Evolutionary conservation across 1,140 invertebrate genomes (phyloP).

Genomic region (Tribolium castaneum): DNA sequence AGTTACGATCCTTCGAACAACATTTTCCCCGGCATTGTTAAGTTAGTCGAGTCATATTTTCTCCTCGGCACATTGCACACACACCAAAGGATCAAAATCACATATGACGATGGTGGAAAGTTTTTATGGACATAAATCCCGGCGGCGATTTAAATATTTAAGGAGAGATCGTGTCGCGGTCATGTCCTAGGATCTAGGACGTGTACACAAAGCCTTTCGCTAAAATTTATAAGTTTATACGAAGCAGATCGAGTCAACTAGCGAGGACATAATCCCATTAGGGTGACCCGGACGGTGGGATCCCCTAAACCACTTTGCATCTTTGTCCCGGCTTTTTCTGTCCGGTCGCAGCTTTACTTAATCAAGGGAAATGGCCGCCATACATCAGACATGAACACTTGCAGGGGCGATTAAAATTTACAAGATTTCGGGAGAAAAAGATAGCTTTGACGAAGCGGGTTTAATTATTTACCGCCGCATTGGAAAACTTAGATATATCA

Average conservation of each 20-base stretch:
- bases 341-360: conserved; percentile 53
- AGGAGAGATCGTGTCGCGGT: conserved; percentile 20
- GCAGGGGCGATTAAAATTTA: not conserved
- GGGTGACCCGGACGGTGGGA: conserved; percentile 45
- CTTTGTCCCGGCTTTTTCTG: conserved; percentile 54
- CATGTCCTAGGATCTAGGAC: conserved; percentile 4
- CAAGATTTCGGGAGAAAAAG: not conserved
- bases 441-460: not conserved
- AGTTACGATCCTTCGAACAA: conserved; percentile 15
- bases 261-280: conserved; percentile 55
- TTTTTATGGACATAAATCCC: not conserved
- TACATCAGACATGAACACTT: conserved; percentile 45
- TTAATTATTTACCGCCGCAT: not conserved
- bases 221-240: conserved; percentile 50
- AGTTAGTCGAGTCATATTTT: conserved; percentile 30
- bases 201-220: conserved; percentile 15
- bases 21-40: conserved; percentile 13
- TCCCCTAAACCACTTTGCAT: conserved; percentile 56
- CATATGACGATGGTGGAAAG: not conserved
- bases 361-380: conserved; percentile 54
- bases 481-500: not conserved
- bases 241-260: conserved; percentile 49
- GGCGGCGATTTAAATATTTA: conserved; percentile 19
- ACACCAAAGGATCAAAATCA: conserved; percentile 17
- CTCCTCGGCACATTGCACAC: conserved; percentile 23